phyloP scores from a whole-genome alignment of 2,797 vertebrate species.

The Pitangus sulphuratus region DNA sequence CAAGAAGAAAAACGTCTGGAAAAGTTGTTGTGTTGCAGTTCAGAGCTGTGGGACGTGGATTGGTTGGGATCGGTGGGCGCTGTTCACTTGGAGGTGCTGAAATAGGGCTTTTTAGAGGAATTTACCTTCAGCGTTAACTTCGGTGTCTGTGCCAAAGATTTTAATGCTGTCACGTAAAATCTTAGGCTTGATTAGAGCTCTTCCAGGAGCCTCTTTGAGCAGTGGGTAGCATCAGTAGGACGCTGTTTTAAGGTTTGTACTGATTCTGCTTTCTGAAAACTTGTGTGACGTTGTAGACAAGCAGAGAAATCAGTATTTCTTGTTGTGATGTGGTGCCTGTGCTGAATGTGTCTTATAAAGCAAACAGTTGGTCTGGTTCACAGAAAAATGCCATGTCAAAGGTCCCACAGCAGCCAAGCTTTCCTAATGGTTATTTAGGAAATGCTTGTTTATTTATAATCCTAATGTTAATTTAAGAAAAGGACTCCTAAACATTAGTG shows the following conservation, averaged over 20 bases:
- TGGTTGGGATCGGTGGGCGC: neutral
- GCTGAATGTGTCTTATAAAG: neutral
- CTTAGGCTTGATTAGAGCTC: neutral
- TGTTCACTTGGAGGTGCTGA: neutral
- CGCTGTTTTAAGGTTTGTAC: no score
- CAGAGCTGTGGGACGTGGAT: accelerated
- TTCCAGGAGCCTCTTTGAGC: neutral
- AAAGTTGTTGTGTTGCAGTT: neutral
- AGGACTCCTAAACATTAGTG: neutral
- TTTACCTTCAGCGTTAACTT: neutral
- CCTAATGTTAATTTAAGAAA: neutral
- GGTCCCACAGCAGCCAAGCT: neutral
- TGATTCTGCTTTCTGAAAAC: neutral
- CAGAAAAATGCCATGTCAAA: neutral
- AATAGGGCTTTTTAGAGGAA: neutral
- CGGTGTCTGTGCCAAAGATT: neutral
- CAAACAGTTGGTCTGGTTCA: neutral
- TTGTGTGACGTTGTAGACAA: neutral
- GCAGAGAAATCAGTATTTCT: neutral
- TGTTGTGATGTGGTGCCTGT: neutral
- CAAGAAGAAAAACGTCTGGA: neutral
- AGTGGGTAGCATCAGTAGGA: neutral
- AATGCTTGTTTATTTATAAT: neutral
- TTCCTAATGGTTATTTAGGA: neutral
- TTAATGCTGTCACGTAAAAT: neutral